These are phyloP conservation scores for Gryon sp. DNA, from an alignment of 1,140 invertebrate species.

Conservation along the genomic window DNA sequence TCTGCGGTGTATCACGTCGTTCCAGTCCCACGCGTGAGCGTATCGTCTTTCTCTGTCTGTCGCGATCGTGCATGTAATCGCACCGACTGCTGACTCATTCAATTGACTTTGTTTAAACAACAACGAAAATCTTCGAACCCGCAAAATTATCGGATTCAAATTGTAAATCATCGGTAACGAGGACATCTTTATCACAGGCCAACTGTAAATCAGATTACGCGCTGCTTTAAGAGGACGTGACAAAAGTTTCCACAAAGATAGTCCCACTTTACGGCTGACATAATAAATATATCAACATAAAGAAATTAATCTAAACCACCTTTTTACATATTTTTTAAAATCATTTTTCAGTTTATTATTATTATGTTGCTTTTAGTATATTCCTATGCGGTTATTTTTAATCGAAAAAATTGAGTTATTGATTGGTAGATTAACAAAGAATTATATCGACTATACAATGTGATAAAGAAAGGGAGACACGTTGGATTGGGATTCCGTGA, in stretches of 20 bases:
- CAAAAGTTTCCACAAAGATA: slow-evolving; percentile 52
- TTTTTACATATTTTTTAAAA: no score
- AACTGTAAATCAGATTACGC: slow-evolving; percentile 65
- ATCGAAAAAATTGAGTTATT: no score
- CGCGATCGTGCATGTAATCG: slow-evolving; percentile 49
- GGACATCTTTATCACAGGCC: slow-evolving; percentile 47
- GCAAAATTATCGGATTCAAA: slow-evolving; percentile 58
- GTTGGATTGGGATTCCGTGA: no score
- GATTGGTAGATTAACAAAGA: no score
- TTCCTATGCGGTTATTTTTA: no score
- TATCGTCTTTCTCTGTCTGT: no score
- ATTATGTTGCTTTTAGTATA: no score
- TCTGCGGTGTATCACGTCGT: no score
- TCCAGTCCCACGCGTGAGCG: no score
- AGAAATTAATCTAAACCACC: not conserved
- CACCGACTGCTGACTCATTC: slow-evolving; percentile 69
- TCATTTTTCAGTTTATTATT: no score
- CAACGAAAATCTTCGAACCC: slow-evolving; percentile 42
- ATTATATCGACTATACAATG: no score
- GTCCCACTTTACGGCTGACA: slow-evolving; percentile 20
- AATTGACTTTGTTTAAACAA: slow-evolving; percentile 59
- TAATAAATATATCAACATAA: not conserved
- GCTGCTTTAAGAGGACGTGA: slow-evolving; percentile 45
- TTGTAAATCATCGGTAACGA: slow-evolving; percentile 63
- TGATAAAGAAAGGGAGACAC: no score